A percentile compares a stretch with the other conserved stretches of the same genome.
These are phyloP conservation scores for Paragorgia papillata DNA, from an alignment of 92 coral and sea anemone genomes.

Conservation along the genomic window DNA sequence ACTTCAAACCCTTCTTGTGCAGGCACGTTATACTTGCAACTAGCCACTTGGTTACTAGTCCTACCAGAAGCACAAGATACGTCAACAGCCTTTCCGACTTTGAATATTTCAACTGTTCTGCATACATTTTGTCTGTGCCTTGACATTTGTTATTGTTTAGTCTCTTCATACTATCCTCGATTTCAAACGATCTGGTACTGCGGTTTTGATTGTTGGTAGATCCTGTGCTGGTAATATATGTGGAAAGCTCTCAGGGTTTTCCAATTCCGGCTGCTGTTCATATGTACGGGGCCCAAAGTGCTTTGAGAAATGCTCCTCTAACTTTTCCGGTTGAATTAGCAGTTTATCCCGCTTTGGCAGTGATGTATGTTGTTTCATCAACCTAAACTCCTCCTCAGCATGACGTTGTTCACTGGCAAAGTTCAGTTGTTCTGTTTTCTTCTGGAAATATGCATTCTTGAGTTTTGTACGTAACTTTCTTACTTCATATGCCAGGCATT, in stretches of 20 bases:
- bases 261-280: constrained; percentile 37
- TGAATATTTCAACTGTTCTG: constrained; percentile 43
- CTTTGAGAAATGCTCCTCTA: constrained; percentile 17
- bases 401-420: constrained; percentile 40
- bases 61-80: too few relatives aligned
- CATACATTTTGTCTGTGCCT: constrained; percentile 27
- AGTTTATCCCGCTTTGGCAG: too few relatives aligned
- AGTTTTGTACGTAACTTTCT: not conserved
- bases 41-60: constrained; percentile 15
- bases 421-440: constrained; percentile 26
- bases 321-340: not conserved
- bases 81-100: not conserved
- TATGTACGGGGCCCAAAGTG: constrained; percentile 3
- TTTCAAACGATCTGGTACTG: constrained; percentile 4
- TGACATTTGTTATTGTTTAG: constrained; percentile 40
- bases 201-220: not conserved
- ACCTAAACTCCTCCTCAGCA: constrained; percentile 28
- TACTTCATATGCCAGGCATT: not conserved
- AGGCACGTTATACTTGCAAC: constrained; percentile 27
- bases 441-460: constrained; percentile 14
- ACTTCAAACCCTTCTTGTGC: constrained; percentile 24
- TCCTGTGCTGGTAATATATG: constrained; percentile 44
- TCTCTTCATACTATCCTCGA: constrained; percentile 18
- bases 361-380: not conserved
- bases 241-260: constrained; percentile 23